Evolutionary conservation across 2,797 vertebrate genomes (phyloP).

Genomic region (Liasis olivaceus): DNA sequence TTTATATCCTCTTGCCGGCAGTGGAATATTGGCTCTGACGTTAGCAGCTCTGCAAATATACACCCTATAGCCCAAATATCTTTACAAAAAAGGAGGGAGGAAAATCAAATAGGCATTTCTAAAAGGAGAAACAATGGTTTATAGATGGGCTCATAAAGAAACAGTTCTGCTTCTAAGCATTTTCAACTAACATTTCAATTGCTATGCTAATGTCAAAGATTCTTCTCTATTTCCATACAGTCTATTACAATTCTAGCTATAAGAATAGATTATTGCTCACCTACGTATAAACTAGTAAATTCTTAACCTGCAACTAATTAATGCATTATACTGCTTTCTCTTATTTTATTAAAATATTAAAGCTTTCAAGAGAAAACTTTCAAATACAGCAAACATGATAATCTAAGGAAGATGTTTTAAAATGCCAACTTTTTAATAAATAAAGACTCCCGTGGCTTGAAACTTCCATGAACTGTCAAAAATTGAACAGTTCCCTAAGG

Average conservation of each 20-base stretch:
- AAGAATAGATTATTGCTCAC: neutral
- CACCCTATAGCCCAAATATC: constrained; percentile 99
- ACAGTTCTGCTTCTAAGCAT: neutral
- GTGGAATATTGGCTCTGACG: constrained; percentile 99
- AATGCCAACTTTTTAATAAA: neutral
- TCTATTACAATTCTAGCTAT: neutral
- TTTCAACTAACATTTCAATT: constrained; percentile 14
- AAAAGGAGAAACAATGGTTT: constrained; percentile 59
- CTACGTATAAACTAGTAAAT: neutral
- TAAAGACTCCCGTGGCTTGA: neutral
- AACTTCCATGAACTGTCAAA: neutral
- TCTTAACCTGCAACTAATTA: neutral
- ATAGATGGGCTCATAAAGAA: constrained; percentile 9
- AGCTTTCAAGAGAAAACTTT: neutral
- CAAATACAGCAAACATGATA: neutral
- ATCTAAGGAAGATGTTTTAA: neutral
- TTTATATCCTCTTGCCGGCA: constrained; percentile 99
- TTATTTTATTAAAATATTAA: neutral
- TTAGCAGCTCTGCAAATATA: constrained; percentile 99
- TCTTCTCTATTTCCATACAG: constrained; percentile 7
- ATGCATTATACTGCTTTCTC: neutral
- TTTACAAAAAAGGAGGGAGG: constrained; percentile 75
- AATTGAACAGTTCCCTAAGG: neutral
- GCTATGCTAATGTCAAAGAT: constrained; percentile 10
- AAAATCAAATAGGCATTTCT: constrained; percentile 72